These are phyloP conservation scores for Agelastica alni DNA, from an alignment of 2,888 invertebrate species.

Conservation along the genomic window DNA sequence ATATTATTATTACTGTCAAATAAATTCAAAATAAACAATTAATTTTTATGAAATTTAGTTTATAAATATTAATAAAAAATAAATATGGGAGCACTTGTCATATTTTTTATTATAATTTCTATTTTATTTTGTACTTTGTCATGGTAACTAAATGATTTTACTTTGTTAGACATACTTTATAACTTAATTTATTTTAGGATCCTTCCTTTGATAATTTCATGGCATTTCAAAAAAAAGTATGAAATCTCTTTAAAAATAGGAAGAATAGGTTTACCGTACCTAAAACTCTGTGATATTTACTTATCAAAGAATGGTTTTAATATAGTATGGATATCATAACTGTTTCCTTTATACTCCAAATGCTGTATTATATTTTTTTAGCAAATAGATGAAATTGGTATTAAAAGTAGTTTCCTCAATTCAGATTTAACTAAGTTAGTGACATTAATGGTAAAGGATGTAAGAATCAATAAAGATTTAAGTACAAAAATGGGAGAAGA, in stretches of 20 bases:
- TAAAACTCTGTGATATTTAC: slow-evolving; percentile 78
- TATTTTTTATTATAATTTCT: slow-evolving; percentile 37
- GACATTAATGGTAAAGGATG: slow-evolving; percentile 79
- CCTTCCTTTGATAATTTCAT: slow-evolving; percentile 75
- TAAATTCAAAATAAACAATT: neutral
- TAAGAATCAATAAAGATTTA: slow-evolving; percentile 80
- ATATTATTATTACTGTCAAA: slow-evolving; percentile 2
- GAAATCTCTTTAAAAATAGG: slow-evolving; percentile 80
- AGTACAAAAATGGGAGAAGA: slow-evolving; percentile 48
- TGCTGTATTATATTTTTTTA: too few relatives aligned
- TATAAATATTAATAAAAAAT: neutral
- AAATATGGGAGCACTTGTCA: slow-evolving; percentile 40
- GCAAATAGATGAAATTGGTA: slow-evolving; percentile 84
- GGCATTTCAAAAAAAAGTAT: slow-evolving; percentile 79
- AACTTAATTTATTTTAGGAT: slow-evolving; percentile 62
- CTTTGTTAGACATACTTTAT: neutral
- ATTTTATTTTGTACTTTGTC: slow-evolving; percentile 37
- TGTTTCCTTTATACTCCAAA: too few relatives aligned
- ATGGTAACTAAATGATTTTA: slow-evolving; percentile 28
- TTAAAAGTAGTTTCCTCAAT: slow-evolving; percentile 85
- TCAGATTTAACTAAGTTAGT: slow-evolving; percentile 85
- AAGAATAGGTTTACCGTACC: slow-evolving; percentile 78
- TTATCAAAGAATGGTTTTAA: slow-evolving; percentile 73
- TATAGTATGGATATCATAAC: slow-evolving; percentile 45
- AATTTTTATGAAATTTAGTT: slow-evolving; percentile 1